Evolutionary conservation across 2,113 vertebrate species (phyloP).

Genomic region (Conger conger): DNA sequence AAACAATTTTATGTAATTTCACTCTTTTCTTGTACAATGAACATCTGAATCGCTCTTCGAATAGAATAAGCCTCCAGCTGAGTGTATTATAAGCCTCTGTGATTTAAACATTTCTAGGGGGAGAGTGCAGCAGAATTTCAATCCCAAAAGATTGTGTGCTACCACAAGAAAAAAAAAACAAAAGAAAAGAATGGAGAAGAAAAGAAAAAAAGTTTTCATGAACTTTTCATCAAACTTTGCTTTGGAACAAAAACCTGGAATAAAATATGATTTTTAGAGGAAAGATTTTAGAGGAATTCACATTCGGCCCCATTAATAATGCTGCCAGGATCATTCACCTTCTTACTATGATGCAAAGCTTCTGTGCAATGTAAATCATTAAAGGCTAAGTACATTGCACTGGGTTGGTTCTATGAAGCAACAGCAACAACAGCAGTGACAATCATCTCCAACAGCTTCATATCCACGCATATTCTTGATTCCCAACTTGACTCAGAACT

Average conservation of each 20-base stretch:
- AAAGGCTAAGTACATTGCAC: not conserved
- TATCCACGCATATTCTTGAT: too few relatives aligned
- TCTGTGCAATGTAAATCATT: not conserved
- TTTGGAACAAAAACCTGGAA: not conserved
- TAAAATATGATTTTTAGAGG: not conserved
- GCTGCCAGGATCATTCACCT: not conserved
- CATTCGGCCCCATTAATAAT: not conserved
- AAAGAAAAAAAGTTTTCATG: not conserved
- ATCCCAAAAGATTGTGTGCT: not conserved
- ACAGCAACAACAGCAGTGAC: too few relatives aligned
- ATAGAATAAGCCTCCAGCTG: not conserved
- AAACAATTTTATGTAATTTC: slow-evolving; percentile 2
- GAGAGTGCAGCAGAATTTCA: not conserved
- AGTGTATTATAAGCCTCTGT: not conserved
- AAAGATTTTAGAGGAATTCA: not conserved
- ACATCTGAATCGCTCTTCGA: not conserved
- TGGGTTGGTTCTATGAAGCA: not conserved
- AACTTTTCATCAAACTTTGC: not conserved
- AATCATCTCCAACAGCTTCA: too few relatives aligned
- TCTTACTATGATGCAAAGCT: not conserved
- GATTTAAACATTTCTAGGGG: not conserved
- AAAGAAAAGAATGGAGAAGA: too few relatives aligned
- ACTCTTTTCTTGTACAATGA: not conserved
- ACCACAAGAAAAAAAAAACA: not conserved
- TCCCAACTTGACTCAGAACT: too few relatives aligned